Base-by-base conservation (phyloP, 2,113 vertebrate genomes). In the Sylvia atricapilla region DNA sequence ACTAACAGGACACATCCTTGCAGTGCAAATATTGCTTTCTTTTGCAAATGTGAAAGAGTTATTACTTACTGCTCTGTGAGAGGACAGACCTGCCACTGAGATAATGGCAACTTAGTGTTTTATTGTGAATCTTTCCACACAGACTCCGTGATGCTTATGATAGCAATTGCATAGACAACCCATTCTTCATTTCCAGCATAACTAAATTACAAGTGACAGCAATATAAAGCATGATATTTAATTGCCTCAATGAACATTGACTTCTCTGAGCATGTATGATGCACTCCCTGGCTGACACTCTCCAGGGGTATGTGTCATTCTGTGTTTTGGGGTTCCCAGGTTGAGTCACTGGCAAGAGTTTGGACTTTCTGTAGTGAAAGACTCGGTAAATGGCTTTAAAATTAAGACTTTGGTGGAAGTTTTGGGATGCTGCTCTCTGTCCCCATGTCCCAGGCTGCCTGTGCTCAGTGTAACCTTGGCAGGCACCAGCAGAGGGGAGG, bases 151-250 rank as follows among this genome's bases (percentile, higher is more conserved):
- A 92, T 60, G 77, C 89, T 93, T 88, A 78, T 96, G 84, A 69
- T 44, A 74, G 75, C 90, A 84, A 86, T 96, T 95, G 74, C 86
- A 75, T 17, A 87, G 94, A 93, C 88, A 95, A 90, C 53, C 55
- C 86, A 92, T 96, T 92, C 92, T 95, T 96, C 94, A 92, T 75
- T 90, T 90, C 83, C 86, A 93, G 90, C 41, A 44, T 93, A 95
- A 97, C 95, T 68, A 89, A 93, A 95, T 96, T 90, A 94, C 84
- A 95, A 93, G 88, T 87, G 93, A 96, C 92, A 94, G 80, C 86
- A 89, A 64, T 88, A 89, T 90, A 92, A 90, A 94, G 69, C 66
- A 89, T 82, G 90, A 95, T 89, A 89, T 93, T 96, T 96, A 96
- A 96, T 97, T 96, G 90, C 90, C 46, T 84, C 80, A 52, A 92